Base-by-base conservation (phyloP, 2,797 vertebrate genomes). In the Rhinophrynus dorsalis region DNA sequence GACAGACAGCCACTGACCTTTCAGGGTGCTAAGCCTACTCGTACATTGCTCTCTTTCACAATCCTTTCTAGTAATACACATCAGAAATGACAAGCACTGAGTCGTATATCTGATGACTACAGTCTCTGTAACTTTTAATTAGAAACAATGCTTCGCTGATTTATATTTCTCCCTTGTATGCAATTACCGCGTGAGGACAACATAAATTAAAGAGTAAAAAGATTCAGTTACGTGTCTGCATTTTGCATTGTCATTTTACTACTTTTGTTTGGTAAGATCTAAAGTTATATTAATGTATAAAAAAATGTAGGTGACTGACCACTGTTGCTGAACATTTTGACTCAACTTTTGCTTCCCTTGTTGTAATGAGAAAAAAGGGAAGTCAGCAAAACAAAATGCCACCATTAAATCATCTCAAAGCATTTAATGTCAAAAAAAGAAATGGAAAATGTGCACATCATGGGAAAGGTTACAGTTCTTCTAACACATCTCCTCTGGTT, bases 331-430 rank as follows among this genome's bases (percentile, higher is more conserved):
- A 90, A 85, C 79, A 77, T 78, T 80, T 55, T 79, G 78, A 76
- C 67, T 73, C 77, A 82, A 80, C 78, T 83, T 82, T 80, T 68
- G 79, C 86, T 84, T 90, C 79, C 81, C n/a, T n/a, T n/a, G 85
- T 82, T 85, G 79, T 87, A 80, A 88, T 86, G 82, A 80, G 83
- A 85, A 87, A 85, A 85, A 78, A 67, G n/a, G 75, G 81, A 90
- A 91, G 92, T 94, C 94, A 96, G 94, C 94, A 93, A 95, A 95
- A 97, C 91, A 93, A 95, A 96, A 96, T 95, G 93, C 91, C 91
- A 89, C 85, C 90, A 86, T 95, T 97, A 96, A 96, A 96, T 98
- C 93, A 96, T 93, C 89, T 88, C 83, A 74, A 77, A 82, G 80
- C 81, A 90, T 91, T 91, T 80, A 74, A 81, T 93, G 91, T 95